Evolutionary conservation across 2,888 invertebrate genomes (phyloP).

Genomic region (Tillus elongatus): DNA sequence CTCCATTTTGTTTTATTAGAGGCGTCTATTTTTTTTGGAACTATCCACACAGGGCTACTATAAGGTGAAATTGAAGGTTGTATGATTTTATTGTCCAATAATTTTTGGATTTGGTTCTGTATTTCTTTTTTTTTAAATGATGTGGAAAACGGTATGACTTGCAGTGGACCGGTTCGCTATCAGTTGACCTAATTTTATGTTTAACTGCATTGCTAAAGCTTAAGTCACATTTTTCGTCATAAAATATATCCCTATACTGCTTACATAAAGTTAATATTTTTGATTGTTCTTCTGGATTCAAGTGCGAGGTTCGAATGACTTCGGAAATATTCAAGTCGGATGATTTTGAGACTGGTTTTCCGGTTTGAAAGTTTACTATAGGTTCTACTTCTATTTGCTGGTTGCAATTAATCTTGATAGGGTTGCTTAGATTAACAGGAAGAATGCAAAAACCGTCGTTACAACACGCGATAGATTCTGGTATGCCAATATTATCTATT

Average conservation of each 20-base stretch:
- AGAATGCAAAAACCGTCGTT: constrained; percentile 11
- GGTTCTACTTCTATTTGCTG: constrained; percentile 14
- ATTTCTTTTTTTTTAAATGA: constrained; percentile 4
- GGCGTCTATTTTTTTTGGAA: constrained; percentile 4
- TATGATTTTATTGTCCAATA: background rate
- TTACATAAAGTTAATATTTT: constrained; percentile 8
- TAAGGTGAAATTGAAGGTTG: background rate
- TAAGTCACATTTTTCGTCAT: constrained; percentile 8
- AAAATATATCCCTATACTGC: constrained; percentile 11
- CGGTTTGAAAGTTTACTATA: constrained; percentile 7
- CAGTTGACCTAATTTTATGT: constrained; percentile 6
- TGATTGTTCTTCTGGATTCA: constrained; percentile 12
- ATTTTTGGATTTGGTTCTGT: constrained; percentile 8
- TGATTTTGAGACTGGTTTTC: constrained; percentile 2
- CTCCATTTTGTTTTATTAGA: constrained; percentile 8
- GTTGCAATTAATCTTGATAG: constrained; percentile 11
- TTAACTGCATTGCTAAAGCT: constrained; percentile 1
- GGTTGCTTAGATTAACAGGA: constrained; percentile 6
- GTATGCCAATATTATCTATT: constrained; percentile 8
- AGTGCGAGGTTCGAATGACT: constrained; percentile 11
- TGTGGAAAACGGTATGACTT: constrained; percentile 10
- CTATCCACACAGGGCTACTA: constrained; percentile 1
- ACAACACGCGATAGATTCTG: constrained; percentile 11
- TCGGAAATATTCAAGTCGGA: constrained; percentile 5
- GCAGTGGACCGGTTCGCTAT: constrained; percentile 7